A percentile compares a stretch with the other conserved stretches of the same genome.
Evolutionary conservation across 1,140 invertebrate species (phyloP).

Genomic region (Stratiolaelaps scimitus): DNA sequence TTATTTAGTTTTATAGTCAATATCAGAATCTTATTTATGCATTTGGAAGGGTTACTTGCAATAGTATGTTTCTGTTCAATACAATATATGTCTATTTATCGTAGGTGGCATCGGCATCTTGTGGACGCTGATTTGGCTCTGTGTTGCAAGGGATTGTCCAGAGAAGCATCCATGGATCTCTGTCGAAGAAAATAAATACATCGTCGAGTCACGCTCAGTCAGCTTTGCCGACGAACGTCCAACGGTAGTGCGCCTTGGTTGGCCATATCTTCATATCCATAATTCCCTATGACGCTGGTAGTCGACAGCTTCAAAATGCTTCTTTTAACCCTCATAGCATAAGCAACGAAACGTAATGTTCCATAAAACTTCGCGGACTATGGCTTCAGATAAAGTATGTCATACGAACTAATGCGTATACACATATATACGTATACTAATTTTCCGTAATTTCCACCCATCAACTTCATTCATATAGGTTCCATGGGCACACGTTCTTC

Average conservation of each 20-base stretch:
- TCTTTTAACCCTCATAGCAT: neutral
- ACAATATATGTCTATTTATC: neutral
- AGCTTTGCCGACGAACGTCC: neutral
- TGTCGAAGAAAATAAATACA: neutral
- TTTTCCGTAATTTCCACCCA: no score
- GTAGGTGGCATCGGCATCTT: neutral
- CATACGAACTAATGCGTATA: no score
- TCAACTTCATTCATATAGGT: neutral
- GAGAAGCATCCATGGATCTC: constrained; percentile 18
- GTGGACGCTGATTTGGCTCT: neutral
- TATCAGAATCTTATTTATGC: no score
- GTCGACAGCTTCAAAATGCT: neutral
- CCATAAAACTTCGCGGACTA: no score
- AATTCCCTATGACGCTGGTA: neutral
- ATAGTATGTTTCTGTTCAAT: no score
- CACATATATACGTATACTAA: no score
- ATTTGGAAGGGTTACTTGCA: no score
- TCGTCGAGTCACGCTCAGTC: neutral
- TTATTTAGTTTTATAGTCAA: no score
- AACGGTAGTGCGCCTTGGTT: neutral
- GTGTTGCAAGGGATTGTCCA: neutral
- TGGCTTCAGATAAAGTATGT: no score
- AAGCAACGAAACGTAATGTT: no score
- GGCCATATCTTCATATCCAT: neutral
- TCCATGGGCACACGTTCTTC: neutral